Conservation (phyloP, 2,888 invertebrate species). For the Lithophane socia region DNA sequence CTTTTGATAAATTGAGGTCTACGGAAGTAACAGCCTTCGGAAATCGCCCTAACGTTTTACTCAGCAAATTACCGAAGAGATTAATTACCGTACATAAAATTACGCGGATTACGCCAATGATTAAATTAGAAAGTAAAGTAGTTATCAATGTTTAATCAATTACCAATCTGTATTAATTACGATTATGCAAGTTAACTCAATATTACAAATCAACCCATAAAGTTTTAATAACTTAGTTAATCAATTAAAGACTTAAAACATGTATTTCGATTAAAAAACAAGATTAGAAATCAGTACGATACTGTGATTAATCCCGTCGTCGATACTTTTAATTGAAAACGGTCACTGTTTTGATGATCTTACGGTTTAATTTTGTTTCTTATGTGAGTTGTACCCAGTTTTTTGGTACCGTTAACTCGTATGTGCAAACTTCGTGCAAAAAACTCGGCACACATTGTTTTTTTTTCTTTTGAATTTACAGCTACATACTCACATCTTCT, state of each 20-base stretch:
- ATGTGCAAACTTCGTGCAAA: slow-evolving; percentile 77
- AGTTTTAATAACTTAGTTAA: slow-evolving; percentile 46
- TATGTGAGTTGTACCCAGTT: slow-evolving; percentile 58
- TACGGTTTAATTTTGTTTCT: slow-evolving; percentile 50
- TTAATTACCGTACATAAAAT: slow-evolving; percentile 13
- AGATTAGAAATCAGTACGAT: slow-evolving; percentile 61
- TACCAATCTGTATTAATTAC: slow-evolving; percentile 42
- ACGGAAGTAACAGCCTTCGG: slow-evolving; percentile 56
- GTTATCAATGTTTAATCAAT: slow-evolving; percentile 51
- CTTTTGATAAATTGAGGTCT: slow-evolving; percentile 58
- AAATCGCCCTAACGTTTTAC: slow-evolving; percentile 5
- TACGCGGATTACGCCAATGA: slow-evolving; percentile 20
- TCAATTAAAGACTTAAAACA: slow-evolving; percentile 45
- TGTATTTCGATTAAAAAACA: slow-evolving; percentile 51
- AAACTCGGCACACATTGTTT: slow-evolving; percentile 71
- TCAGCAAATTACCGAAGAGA: not conserved
- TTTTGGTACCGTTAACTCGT: slow-evolving; percentile 76
- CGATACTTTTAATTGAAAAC: slow-evolving; percentile 34
- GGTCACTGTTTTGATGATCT: slow-evolving; percentile 7
- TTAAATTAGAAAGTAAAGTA: slow-evolving; percentile 47
- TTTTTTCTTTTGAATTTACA: slow-evolving; percentile 76
- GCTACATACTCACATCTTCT: slow-evolving; percentile 71
- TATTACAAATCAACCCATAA: slow-evolving; percentile 34
- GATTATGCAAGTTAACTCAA: slow-evolving; percentile 43
- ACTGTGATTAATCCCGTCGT: slow-evolving; percentile 44